A percentile compares a stretch with the other conserved stretches of the same genome.
These are phyloP conservation scores for Hippocampus mohnikei DNA, from an alignment of 2,113 vertebrate genomes.

Conservation along the genomic window DNA sequence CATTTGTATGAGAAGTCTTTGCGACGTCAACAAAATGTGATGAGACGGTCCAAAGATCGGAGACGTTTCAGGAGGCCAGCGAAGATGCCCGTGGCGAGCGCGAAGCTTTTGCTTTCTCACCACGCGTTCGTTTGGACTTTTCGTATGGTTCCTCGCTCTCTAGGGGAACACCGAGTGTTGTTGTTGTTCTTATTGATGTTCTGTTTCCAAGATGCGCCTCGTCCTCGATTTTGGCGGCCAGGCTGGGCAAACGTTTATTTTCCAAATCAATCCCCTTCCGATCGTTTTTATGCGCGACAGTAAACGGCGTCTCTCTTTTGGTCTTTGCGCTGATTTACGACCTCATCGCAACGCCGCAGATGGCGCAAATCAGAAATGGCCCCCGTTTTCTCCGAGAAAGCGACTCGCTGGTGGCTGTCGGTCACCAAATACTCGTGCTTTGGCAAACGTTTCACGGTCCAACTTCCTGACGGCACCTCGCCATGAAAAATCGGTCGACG, in stretches of 20 bases:
- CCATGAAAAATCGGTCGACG: not conserved
- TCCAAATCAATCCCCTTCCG: not conserved
- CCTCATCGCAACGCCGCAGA: not conserved
- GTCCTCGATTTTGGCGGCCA: not conserved
- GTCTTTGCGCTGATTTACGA: not conserved
- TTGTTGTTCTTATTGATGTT: not conserved
- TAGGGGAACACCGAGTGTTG: not conserved
- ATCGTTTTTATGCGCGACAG: not conserved
- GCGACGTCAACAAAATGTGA: too few relatives aligned
- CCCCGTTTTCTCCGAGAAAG: conserved; percentile 12
- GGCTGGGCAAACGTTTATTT: not conserved
- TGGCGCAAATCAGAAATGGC: not conserved
- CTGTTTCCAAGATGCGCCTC: not conserved
- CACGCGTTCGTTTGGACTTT: not conserved
- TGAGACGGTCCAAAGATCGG: too few relatives aligned
- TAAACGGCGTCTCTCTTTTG: not conserved
- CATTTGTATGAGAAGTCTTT: too few relatives aligned
- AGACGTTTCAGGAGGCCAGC: too few relatives aligned
- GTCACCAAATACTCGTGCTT: conserved; percentile 18
- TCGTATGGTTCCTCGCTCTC: not conserved
- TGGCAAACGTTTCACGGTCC: conserved; percentile 40
- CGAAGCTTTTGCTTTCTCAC: not conserved
- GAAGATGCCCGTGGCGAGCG: too few relatives aligned
- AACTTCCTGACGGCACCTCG: conserved; percentile 15
- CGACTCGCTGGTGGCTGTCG: conserved; percentile 13